Conservation (phyloP, 2,113 vertebrate genomes). For the Nannobrachium achirus region DNA sequence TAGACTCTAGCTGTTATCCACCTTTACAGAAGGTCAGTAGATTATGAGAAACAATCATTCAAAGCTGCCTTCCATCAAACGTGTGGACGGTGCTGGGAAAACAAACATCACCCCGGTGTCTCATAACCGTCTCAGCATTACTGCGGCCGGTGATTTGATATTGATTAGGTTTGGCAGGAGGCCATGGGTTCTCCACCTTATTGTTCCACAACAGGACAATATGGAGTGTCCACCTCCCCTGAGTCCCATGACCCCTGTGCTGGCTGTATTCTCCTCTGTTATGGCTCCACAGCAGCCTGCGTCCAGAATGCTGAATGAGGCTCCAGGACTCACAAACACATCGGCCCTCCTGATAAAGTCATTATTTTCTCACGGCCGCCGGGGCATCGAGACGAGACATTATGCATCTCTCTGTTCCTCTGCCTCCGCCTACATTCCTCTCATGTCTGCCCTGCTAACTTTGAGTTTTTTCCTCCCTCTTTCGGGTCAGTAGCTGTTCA, state of each 20-base stretch:
- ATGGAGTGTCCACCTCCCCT: slow-evolving; percentile 58
- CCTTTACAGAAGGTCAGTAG: slow-evolving; percentile 53
- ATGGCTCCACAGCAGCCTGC: slow-evolving; percentile 51
- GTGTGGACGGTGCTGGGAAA: slow-evolving; percentile 53
- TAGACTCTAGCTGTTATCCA: slow-evolving; percentile 47
- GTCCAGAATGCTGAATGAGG: slow-evolving; percentile 60
- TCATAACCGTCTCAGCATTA: slow-evolving; percentile 77
- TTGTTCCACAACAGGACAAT: slow-evolving; percentile 59
- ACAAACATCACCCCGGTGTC: slow-evolving; percentile 71
- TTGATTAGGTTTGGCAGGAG: slow-evolving; percentile 78
- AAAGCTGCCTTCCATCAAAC: slow-evolving; percentile 62
- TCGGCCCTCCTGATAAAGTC: slow-evolving; percentile 68
- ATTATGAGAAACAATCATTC: slow-evolving; percentile 78
- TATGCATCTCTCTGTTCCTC: slow-evolving; percentile 51
- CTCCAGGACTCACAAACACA: slow-evolving; percentile 59
- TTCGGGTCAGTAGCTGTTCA: slow-evolving; percentile 55
- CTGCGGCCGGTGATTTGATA: slow-evolving; percentile 76
- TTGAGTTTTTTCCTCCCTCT: slow-evolving; percentile 29
- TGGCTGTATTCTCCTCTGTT: slow-evolving; percentile 61
- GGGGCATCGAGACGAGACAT: slow-evolving; percentile 44
- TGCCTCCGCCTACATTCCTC: slow-evolving; percentile 40
- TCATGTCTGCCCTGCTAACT: slow-evolving; percentile 27
- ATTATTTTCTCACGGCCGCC: slow-evolving; percentile 71
- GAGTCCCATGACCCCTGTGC: slow-evolving; percentile 59
- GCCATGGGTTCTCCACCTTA: slow-evolving; percentile 65